Evolutionary conservation across 2,113 vertebrate genomes (phyloP).

Genomic region (Osmerus eperlanus): DNA sequence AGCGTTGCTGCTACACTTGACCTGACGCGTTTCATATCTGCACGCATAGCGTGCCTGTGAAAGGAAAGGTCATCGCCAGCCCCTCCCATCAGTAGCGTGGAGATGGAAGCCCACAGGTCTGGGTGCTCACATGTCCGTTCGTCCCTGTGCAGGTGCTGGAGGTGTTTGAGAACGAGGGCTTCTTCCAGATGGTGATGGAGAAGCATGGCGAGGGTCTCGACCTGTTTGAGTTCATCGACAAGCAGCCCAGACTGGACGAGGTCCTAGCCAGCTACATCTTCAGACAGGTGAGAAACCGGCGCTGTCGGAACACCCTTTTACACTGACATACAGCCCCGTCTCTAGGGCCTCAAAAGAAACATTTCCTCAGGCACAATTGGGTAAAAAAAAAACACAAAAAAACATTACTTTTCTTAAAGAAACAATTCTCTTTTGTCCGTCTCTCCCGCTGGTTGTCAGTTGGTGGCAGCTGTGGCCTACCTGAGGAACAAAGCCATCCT

Average conservation of each 20-base stretch:
- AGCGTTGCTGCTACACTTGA: background rate
- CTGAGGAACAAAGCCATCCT: constrained; percentile 78
- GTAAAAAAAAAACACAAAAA: background rate
- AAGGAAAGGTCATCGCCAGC: too few relatives aligned
- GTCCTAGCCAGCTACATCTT: constrained; percentile 91
- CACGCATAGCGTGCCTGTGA: too few relatives aligned
- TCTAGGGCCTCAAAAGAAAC: too few relatives aligned
- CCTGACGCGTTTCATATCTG: too few relatives aligned
- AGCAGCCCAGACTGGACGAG: constrained; percentile 84
- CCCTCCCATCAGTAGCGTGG: too few relatives aligned
- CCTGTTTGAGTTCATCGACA: constrained; percentile 93
- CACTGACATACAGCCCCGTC: background rate
- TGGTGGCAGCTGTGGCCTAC: constrained; percentile 86
- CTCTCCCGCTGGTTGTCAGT: constrained; percentile 61
- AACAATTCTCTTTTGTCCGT: background rate
- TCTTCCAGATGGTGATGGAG: constrained; percentile 97
- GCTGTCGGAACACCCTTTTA: too few relatives aligned
- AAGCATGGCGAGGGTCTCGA: constrained; percentile 81
- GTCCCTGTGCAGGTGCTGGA: constrained; percentile 76
- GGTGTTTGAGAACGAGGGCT: constrained; percentile 86
- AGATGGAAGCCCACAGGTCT: background rate
- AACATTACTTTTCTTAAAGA: background rate
- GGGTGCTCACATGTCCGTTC: background rate
- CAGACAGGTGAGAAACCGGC: constrained; percentile 77
- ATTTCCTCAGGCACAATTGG: too few relatives aligned